These are phyloP conservation scores for Pogonomyrmex californicus DNA, from an alignment of 1,140 invertebrate species.

Conservation along the genomic window DNA sequence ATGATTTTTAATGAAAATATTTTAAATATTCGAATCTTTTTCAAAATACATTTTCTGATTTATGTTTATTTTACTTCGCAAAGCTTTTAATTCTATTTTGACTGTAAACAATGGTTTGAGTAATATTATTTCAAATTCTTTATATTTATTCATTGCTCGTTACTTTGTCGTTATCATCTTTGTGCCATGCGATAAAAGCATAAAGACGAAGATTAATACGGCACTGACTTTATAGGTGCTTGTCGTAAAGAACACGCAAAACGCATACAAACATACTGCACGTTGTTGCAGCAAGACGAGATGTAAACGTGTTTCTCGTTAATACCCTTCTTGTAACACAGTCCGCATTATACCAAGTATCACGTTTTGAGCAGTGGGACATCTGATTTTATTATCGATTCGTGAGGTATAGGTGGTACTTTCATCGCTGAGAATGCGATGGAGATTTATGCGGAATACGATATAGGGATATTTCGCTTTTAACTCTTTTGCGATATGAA, in stretches of 20 bases:
- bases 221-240: conserved; percentile 60
- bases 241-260: conserved; percentile 67
- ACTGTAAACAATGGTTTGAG: background rate
- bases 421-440: conserved; percentile 12
- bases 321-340: conserved; percentile 68
- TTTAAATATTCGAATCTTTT: background rate
- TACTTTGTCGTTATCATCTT: conserved; percentile 37
- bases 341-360: background rate
- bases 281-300: conserved; percentile 59
- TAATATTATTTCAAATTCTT: background rate
- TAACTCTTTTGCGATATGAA: conserved; percentile 3
- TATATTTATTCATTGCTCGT: conserved; percentile 28
- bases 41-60: background rate
- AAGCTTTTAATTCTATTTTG: background rate
- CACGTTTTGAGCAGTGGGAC: conserved; percentile 36
- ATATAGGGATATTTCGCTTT: background rate
- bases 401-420: background rate
- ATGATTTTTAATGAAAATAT: background rate
- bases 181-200: background rate
- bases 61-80: background rate
- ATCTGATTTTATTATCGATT: conserved; percentile 44
- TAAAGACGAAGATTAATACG: conserved; percentile 48
- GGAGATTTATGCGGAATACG: background rate
- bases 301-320: conserved; percentile 71
- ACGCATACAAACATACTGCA: background rate